Evolutionary conservation across 2,113 vertebrate species (phyloP).

Genomic region (Eudyptes chrysolophus): DNA sequence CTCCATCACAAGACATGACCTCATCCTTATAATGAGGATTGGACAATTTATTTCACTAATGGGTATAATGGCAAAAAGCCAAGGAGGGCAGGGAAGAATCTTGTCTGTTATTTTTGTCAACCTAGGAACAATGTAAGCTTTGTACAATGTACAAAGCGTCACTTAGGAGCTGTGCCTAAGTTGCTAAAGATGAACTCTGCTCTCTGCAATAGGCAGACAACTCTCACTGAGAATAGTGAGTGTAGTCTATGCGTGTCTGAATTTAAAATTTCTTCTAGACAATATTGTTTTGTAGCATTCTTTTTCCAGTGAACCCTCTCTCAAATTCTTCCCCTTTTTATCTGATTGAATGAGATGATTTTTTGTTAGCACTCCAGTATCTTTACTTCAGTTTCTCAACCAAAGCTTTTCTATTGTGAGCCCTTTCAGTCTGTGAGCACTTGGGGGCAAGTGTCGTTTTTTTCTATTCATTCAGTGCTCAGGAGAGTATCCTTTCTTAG

Average conservation of each 20-base stretch:
- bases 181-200: neutral
- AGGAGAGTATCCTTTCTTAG: neutral
- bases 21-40: constrained; percentile 23
- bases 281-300: neutral
- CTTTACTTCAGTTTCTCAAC: neutral
- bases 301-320: neutral
- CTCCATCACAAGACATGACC: constrained; percentile 21
- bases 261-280: neutral
- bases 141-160: neutral
- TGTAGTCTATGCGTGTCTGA: neutral
- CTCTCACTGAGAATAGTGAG: neutral
- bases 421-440: neutral
- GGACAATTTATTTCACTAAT: constrained; percentile 47
- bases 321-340: neutral
- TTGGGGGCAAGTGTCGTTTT: neutral
- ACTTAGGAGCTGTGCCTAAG: neutral
- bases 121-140: constrained; percentile 27
- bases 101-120: constrained; percentile 28
- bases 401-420: neutral
- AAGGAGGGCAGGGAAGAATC: neutral
- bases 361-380: neutral
- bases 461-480: neutral
- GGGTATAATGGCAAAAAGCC: constrained; percentile 38
- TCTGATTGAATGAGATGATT: neutral
- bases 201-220: neutral